These are phyloP conservation scores for Pelusios castaneus DNA, from an alignment of 2,113 vertebrate genomes.

Conservation along the genomic window DNA sequence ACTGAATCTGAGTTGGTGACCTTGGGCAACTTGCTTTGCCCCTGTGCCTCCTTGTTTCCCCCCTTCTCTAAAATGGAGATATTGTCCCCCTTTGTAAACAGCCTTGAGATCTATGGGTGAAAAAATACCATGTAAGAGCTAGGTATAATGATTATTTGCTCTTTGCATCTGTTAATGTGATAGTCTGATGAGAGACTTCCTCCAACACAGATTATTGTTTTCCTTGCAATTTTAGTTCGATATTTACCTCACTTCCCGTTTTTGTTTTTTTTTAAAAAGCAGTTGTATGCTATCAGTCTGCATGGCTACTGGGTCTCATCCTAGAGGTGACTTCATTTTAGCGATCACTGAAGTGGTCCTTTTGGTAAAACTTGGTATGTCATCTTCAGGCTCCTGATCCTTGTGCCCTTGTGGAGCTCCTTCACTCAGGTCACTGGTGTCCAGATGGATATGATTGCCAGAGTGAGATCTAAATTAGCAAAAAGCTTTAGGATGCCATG, in stretches of 20 bases:
- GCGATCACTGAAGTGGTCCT: neutral
- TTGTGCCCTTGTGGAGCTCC: neutral
- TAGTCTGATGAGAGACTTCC: conserved; percentile 44
- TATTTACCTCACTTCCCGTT: conserved; percentile 11
- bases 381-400: conserved; percentile 8
- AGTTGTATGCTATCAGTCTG: neutral
- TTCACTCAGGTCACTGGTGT: neutral
- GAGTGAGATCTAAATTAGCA: neutral
- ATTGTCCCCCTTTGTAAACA: neutral
- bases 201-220: conserved; percentile 32
- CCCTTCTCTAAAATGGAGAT: neutral
- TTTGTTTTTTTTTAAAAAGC: neutral
- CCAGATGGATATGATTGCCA: neutral
- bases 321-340: conserved; percentile 8
- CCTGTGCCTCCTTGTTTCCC: neutral
- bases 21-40: conserved; percentile 6
- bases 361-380: neutral
- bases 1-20: neutral
- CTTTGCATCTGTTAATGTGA: conserved; percentile 27
- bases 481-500: neutral
- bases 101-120: neutral
- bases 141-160: neutral
- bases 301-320: neutral
- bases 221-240: conserved; percentile 35
- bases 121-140: neutral